Evolutionary conservation across 2,888 invertebrate species (phyloP), one percentile per base, ranked within the genome.

Genomic region (Nemoura dubitans): DNA sequence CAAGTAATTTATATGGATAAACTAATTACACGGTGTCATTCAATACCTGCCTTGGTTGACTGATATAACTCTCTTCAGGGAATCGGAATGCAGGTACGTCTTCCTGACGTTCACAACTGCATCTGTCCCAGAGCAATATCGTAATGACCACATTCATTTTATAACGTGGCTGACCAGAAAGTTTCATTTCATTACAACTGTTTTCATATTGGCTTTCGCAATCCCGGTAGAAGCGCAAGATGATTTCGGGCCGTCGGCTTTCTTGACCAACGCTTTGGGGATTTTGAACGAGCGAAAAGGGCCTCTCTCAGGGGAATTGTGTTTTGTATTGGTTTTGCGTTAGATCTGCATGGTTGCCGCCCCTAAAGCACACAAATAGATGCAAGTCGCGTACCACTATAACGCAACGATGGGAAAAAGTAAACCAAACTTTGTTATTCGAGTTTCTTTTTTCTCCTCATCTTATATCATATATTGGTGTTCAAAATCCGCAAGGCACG

Each of bases 391-490:
- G 59, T 59, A 21, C 59, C 16, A 21, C 59, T 59, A 59, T 7
- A 59, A 59, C 59, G 59, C 59, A 78, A 2, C 59, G 59, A 59
- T 59, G 59, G 59, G 16, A 78, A 78, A 78, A 78, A 78, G 29
- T 28, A 78, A 78, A 78, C 27, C 29, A 28, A 78, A 78, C 27
- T 78, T 78, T 28, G 78, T 28, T 28, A 78, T 78, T 78, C 29
- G 29, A 28, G 78, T 78, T 28, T 27, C 25, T 25, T 78, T 78
- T 78, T 78, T 78, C 78, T 10, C n/a, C 16, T 28, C 27, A 14
- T n/a, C n/a, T 77, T 29, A 78, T 28, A 78, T 77, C 16, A 78
- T 28, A 78, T 78, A 28, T 78, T 78, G 78, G 78, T 25, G 78
- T 78, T 78, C 29, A 78, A 78, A 78, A 78, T 27, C 27, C 27